phyloP scores from a whole-genome alignment of 2,888 invertebrate genomes.

The Diploptera punctata region DNA sequence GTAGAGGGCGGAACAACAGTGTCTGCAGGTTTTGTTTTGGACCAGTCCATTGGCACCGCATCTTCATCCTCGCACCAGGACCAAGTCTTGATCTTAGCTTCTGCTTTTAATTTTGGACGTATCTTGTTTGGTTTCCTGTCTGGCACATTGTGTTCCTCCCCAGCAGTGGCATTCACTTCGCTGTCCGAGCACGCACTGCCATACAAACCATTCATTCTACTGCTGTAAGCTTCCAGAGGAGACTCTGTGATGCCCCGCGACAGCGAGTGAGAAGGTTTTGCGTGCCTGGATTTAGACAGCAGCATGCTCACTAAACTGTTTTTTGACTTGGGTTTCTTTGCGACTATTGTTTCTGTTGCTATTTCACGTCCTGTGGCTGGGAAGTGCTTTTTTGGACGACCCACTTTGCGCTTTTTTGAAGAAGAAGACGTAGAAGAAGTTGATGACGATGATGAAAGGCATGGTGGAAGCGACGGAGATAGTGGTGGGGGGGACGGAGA shows the following conservation, averaged over 20 bases:
- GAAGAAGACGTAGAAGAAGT: conserved; percentile 47
- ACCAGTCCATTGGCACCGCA: conserved; percentile 57
- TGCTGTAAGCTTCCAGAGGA: background rate
- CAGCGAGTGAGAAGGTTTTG: background rate
- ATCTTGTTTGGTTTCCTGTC: conserved; percentile 61
- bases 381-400: conserved; percentile 76
- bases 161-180: too few species aligned
- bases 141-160: background rate
- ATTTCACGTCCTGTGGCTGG: conserved; percentile 62
- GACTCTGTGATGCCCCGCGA: background rate
- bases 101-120: conserved; percentile 75
- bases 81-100: conserved; percentile 64
- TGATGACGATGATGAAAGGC: conserved; percentile 49
- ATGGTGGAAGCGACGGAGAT: conserved; percentile 14
- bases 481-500: conserved; percentile 24
- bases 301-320: conserved; percentile 70
- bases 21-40: background rate
- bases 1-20: background rate
- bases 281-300: conserved; percentile 48
- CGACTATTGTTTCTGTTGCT: conserved; percentile 79
- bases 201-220: too few species aligned
- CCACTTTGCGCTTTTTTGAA: conserved; percentile 79
- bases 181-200: too few species aligned
- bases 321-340: conserved; percentile 69
- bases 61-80: conserved; percentile 63